Conservation (phyloP, 2,888 invertebrate species). For the Polydrusus pterygomalis region DNA sequence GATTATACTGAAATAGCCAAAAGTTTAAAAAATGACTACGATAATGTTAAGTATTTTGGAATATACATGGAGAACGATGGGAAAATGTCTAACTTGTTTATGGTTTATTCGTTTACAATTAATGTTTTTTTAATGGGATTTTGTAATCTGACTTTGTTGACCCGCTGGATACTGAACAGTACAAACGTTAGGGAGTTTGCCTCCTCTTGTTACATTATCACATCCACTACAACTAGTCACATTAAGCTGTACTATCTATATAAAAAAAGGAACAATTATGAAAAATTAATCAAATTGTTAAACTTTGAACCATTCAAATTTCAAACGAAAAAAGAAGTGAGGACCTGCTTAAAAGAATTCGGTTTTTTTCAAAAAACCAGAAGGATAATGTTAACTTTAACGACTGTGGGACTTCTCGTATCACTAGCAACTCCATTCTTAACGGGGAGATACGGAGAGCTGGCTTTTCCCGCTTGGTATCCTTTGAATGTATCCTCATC, state of each 20-base stretch:
- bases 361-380: background rate
- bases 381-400: background rate
- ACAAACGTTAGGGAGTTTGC: slow-evolving; percentile 20
- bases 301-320: slow-evolving; percentile 1
- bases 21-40: slow-evolving; percentile 13
- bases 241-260: slow-evolving; percentile 4
- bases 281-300: background rate
- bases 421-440: background rate
- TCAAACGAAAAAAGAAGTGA: background rate
- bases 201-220: slow-evolving; percentile 13
- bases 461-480: slow-evolving; percentile 54
- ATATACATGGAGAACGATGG: background rate
- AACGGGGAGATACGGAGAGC: background rate
- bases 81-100: background rate
- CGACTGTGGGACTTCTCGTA: background rate
- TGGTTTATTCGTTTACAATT: slow-evolving; percentile 3
- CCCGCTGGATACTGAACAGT: slow-evolving; percentile 21
- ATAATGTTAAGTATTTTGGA: slow-evolving; percentile 7
- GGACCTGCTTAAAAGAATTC: background rate
- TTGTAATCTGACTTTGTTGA: background rate
- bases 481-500: slow-evolving; percentile 45
- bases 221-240: background rate
- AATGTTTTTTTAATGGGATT: background rate
- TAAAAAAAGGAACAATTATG: background rate
- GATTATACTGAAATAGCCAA: background rate